A percentile compares a stretch with the other conserved stretches of the same genome.
These are phyloP conservation scores for Coptodon rendalli DNA, from an alignment of 2,113 vertebrate genomes.

Conservation along the genomic window DNA sequence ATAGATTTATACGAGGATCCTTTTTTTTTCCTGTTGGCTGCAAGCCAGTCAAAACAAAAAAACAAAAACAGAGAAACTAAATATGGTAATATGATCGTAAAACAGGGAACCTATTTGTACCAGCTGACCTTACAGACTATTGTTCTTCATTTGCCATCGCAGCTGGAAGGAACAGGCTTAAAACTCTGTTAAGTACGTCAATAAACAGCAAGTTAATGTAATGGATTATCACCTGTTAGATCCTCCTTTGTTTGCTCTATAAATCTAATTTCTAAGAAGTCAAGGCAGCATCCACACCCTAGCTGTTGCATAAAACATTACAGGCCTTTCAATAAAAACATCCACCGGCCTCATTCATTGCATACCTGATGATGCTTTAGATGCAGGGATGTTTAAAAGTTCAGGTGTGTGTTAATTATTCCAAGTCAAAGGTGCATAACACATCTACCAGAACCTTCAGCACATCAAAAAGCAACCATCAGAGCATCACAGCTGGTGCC, in stretches of 20 bases:
- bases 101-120: not conserved
- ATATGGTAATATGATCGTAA: not conserved
- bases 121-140: not conserved
- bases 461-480: not conserved
- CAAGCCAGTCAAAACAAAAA: not conserved
- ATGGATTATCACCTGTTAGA: not conserved
- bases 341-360: not conserved
- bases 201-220: not conserved
- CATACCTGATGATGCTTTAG: not conserved
- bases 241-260: not conserved
- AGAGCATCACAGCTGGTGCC: not conserved
- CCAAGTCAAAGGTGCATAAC: not conserved
- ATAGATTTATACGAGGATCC: rapidly evolving
- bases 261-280: not conserved
- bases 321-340: not conserved
- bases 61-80: not conserved
- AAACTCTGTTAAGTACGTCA: not conserved
- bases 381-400: not conserved
- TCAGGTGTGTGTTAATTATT: not conserved
- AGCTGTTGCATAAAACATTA: not conserved
- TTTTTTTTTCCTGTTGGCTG: not conserved
- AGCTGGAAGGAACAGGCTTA: not conserved
- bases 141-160: not conserved
- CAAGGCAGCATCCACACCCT: not conserved
- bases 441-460: not conserved